Evolutionary conservation across 2,888 invertebrate genomes (phyloP).

Genomic region (Merodon equestris): DNA sequence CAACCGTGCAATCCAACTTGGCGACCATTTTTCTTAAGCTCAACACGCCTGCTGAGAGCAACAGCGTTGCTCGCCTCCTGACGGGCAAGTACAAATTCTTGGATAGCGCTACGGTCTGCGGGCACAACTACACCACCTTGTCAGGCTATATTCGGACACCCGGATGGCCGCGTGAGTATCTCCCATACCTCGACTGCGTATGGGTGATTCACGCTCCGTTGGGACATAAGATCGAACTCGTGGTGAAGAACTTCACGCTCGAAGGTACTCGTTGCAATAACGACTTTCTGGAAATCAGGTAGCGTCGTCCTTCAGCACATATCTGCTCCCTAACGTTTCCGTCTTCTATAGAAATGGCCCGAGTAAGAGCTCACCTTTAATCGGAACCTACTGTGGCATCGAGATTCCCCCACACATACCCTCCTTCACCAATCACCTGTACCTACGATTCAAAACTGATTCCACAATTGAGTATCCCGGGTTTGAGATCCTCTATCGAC

Average conservation of each 20-base stretch:
- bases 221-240: conserved; percentile 87
- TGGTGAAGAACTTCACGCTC: conserved; percentile 83
- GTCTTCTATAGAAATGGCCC: conserved; percentile 86
- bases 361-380: conserved; percentile 84
- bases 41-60: conserved; percentile 11
- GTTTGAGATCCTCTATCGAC: conserved; percentile 86
- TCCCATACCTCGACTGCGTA: conserved; percentile 84
- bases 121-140: conserved; percentile 83
- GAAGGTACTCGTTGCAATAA: conserved; percentile 80
- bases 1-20: conserved; percentile 48
- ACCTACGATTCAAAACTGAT: conserved; percentile 88
- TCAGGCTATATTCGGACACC: conserved; percentile 88
- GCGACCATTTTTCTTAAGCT: conserved; percentile 61
- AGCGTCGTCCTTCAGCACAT: background rate
- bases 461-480: conserved; percentile 82
- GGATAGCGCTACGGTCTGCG: conserved; percentile 82
- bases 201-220: conserved; percentile 88
- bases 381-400: conserved; percentile 89
- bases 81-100: conserved; percentile 66
- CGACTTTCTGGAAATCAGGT: conserved; percentile 88
- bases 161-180: conserved; percentile 87
- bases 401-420: conserved; percentile 83
- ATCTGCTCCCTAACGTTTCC: background rate
- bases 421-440: conserved; percentile 88
- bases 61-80: too few relatives aligned